phyloP scores from a whole-genome alignment of 2,888 invertebrate species.

The Xestia xanthographa region DNA sequence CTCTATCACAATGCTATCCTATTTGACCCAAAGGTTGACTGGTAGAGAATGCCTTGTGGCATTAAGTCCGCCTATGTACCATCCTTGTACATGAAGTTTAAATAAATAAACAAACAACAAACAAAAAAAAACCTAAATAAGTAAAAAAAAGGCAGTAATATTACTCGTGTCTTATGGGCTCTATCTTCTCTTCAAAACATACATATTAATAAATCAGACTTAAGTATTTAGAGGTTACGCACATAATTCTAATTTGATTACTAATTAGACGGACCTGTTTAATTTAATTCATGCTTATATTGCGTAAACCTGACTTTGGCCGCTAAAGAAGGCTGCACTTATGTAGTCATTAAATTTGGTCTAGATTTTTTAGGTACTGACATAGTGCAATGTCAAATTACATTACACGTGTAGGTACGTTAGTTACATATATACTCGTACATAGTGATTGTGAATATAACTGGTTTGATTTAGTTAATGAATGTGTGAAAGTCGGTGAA shows the following conservation, averaged over 20 bases:
- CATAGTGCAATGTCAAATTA: not conserved
- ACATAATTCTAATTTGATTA: constrained; percentile 17
- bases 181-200: too few species aligned
- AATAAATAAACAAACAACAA: too few species aligned
- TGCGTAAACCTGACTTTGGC: constrained; percentile 38
- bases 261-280: constrained; percentile 32
- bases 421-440: not conserved
- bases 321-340: constrained; percentile 11
- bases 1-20: too few species aligned
- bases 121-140: too few species aligned
- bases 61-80: too few species aligned
- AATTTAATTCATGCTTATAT: constrained; percentile 17
- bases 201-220: too few species aligned
- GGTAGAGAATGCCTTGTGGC: too few species aligned
- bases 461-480: not conserved
- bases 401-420: not conserved
- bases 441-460: not conserved
- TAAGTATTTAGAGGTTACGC: not conserved
- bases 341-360: constrained; percentile 4
- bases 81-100: too few species aligned
- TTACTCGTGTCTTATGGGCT: too few species aligned
- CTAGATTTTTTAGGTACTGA: constrained; percentile 10
- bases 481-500: not conserved
- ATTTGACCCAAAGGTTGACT: too few species aligned
- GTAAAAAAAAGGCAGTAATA: too few species aligned